A percentile compares a stretch with the other conserved stretches of the same genome.
These are phyloP conservation scores for Lynx canadensis DNA, from an alignment of 2,113 vertebrate genomes.

Conservation along the genomic window DNA sequence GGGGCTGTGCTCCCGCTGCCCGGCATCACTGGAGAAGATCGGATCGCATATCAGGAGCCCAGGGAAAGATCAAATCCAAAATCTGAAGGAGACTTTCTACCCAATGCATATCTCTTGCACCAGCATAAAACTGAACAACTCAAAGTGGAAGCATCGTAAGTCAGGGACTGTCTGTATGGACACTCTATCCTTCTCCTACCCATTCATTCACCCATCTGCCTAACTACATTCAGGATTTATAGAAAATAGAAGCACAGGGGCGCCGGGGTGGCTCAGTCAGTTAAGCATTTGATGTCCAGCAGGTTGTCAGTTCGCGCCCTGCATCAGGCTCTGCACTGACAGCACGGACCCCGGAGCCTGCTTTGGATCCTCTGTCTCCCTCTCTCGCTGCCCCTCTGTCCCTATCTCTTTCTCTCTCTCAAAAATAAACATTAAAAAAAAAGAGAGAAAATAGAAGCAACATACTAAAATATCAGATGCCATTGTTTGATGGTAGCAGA, in stretches of 20 bases:
- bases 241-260: not conserved
- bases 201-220: not conserved
- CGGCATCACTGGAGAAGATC: not conserved
- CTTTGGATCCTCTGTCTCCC: no score
- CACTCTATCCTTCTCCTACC: not conserved
- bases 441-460: not conserved
- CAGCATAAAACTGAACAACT: not conserved
- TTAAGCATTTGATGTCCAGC: no score
- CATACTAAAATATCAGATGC: not conserved
- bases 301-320: no score
- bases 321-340: no score
- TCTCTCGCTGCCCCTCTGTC: no score
- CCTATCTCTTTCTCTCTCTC: no score
- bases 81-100: not conserved
- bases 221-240: not conserved
- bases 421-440: no score
- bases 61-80: not conserved
- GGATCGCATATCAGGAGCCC: not conserved
- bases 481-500: not conserved
- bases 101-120: not conserved
- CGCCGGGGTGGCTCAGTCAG: no score
- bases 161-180: not conserved
- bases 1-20: not conserved
- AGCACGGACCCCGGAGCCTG: no score
- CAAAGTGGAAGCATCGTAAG: not conserved